phyloP scores from a whole-genome alignment of 2,888 invertebrate species.

The Synergus laeviventris region DNA sequence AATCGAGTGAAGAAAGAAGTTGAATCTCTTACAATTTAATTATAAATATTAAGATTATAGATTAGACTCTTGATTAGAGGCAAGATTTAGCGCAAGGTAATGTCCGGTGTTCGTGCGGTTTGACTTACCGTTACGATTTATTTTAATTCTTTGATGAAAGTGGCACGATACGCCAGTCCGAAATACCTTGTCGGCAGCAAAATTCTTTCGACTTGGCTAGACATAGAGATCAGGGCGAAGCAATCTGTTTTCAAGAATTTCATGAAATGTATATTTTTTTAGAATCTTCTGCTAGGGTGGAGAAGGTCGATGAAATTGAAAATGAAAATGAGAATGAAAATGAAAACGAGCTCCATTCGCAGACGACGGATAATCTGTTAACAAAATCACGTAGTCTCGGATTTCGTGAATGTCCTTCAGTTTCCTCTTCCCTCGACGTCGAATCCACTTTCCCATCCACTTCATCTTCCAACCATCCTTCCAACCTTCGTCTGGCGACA shows the following conservation, averaged over 20 bases:
- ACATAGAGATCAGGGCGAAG: slow-evolving; percentile 8
- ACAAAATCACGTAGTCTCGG: slow-evolving; percentile 7
- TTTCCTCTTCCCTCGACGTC: not conserved
- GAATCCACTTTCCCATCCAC: slow-evolving; percentile 24
- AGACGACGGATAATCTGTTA: not conserved
- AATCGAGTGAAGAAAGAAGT: not conserved
- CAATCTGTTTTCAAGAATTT: not conserved
- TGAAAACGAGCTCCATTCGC: not conserved
- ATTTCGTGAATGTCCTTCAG: slow-evolving; percentile 12
- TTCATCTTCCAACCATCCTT: slow-evolving; percentile 16
- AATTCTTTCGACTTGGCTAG: slow-evolving; percentile 30
- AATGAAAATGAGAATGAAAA: not conserved
- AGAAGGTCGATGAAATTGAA: not conserved
- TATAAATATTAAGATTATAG: slow-evolving; percentile 29
- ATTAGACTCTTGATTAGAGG: slow-evolving; percentile 23
- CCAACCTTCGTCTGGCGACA: slow-evolving; percentile 7
- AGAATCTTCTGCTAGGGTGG: not conserved
- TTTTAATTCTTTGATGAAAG: slow-evolving; percentile 38
- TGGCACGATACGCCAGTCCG: slow-evolving; percentile 31
- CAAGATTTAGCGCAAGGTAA: slow-evolving; percentile 37
- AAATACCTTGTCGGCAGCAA: slow-evolving; percentile 19
- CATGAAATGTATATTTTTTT: slow-evolving; percentile 3
- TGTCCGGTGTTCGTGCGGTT: slow-evolving; percentile 16
- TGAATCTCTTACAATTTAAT: not conserved
- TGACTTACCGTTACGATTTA: slow-evolving; percentile 36